Conservation (phyloP, 2,797 vertebrate species). For the Catamblyrhynchus diadema region DNA sequence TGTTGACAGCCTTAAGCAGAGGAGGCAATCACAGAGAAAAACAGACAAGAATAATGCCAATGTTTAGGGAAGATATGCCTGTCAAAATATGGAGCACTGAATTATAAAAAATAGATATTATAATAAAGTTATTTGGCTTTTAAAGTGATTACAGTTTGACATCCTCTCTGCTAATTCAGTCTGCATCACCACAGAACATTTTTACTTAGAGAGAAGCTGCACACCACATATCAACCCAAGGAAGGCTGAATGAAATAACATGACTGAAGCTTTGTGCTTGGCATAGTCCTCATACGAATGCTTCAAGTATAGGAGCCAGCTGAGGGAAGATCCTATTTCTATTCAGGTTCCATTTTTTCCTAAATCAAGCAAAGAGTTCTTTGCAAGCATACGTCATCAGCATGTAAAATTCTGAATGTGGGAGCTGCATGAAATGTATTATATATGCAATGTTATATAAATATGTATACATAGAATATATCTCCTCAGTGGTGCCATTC, state of each 20-base stretch:
- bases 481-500: not conserved
- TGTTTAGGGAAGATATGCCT: not conserved
- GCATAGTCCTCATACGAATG: not conserved
- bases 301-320: not conserved
- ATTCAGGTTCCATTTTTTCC: not conserved
- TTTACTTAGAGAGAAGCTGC: not conserved
- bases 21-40: not conserved
- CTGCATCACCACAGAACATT: not conserved
- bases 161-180: not conserved
- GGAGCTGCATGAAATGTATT: not conserved
- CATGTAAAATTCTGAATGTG: not conserved
- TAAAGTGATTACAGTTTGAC: not conserved
- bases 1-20: not conserved
- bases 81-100: not conserved
- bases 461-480: not conserved
- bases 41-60: not conserved
- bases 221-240: not conserved
- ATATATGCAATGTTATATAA: not conserved
- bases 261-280: not conserved
- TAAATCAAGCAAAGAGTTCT: not conserved
- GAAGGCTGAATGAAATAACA: not conserved
- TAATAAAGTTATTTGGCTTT: constrained; percentile 15
- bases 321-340: not conserved
- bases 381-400: not conserved
- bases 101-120: not conserved